phyloP scores from a whole-genome alignment of 2,113 vertebrate genomes.

The Guaruba guarouba region DNA sequence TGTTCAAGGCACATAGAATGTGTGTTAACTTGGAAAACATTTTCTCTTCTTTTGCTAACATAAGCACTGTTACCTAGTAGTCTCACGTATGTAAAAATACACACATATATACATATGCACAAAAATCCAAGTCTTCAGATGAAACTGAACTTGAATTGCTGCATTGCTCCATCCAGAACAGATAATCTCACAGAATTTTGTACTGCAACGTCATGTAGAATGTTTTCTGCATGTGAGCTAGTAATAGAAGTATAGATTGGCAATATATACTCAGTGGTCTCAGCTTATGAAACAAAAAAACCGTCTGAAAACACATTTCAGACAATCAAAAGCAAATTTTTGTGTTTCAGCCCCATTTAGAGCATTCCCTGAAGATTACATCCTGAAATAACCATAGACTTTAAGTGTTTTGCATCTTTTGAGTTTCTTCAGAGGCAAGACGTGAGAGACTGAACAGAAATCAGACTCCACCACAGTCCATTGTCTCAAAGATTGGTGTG shows the following conservation, averaged over 20 bases:
- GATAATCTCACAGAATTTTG: background rate
- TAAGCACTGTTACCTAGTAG: background rate
- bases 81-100: background rate
- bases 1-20: background rate
- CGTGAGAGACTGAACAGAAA: background rate
- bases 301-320: background rate
- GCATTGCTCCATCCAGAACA: background rate
- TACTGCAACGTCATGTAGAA: background rate
- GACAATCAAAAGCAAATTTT: background rate
- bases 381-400: background rate
- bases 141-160: background rate
- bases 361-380: background rate
- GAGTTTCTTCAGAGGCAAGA: background rate
- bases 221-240: background rate
- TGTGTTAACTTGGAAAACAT: background rate
- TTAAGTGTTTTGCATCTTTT: background rate
- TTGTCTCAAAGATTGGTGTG: background rate
- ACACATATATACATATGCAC: background rate
- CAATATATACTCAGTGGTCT: background rate
- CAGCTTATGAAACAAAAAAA: background rate
- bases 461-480: background rate
- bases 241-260: background rate
- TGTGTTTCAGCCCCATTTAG: background rate
- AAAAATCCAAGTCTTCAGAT: background rate
- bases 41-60: background rate